phyloP scores from a whole-genome alignment of 2,113 vertebrate genomes.

The Leptodactylus fuscus region DNA sequence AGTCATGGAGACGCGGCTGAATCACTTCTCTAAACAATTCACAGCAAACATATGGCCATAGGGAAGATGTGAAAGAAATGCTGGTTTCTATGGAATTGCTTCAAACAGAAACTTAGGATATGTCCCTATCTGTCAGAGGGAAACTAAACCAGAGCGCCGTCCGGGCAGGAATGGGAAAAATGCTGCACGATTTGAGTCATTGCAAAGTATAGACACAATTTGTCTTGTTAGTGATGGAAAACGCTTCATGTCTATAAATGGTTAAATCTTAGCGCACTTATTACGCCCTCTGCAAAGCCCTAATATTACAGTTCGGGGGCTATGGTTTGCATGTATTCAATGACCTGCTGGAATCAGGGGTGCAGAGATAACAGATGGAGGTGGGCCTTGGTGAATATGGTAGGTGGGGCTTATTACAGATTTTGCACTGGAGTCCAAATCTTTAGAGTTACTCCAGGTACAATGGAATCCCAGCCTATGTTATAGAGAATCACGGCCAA shows the following conservation, averaged over 20 bases:
- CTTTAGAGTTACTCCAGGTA: too few relatives aligned
- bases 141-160: neutral
- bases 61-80: neutral
- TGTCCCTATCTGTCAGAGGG: neutral
- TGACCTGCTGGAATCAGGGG: neutral
- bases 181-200: neutral
- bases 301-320: neutral
- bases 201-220: neutral
- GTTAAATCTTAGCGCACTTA: neutral
- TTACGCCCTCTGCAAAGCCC: neutral
- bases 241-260: neutral
- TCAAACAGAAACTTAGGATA: conserved; percentile 26
- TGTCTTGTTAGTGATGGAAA: too few relatives aligned
- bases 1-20: conserved; percentile 42
- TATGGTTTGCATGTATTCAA: too few relatives aligned
- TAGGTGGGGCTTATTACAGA: neutral
- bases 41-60: neutral
- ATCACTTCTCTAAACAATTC: conserved; percentile 33
- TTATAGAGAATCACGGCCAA: too few relatives aligned
- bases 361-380: neutral
- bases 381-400: too few relatives aligned
- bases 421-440: neutral
- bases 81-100: neutral
- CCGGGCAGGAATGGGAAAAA: neutral
- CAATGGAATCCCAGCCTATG: neutral